Evolutionary conservation across 2,888 invertebrate species (phyloP), one percentile per base, ranked within the genome.

Genomic region (Elaeidobius kamerunicus): DNA sequence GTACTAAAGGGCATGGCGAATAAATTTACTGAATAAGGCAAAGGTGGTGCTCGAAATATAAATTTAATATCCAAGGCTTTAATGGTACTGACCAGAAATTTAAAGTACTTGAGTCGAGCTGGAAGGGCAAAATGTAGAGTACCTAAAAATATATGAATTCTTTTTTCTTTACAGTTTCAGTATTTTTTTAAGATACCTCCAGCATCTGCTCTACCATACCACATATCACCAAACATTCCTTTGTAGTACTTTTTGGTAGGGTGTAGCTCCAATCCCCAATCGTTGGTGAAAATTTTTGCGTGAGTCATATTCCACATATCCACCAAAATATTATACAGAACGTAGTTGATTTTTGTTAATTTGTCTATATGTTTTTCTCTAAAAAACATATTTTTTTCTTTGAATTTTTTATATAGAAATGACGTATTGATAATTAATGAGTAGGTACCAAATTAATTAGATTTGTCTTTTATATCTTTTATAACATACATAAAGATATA

Each of bases 31-130:
- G 84, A 75, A 44, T 78, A 76, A 0, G 85, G 79, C 0, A 84
- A 73, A 0, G 84, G 79, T 0, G 85, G 85, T 57, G 81, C 79
- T 1, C 82, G 75, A 69, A 85, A 84, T 19, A 85, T 73, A 61
- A 85, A 82, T 9, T 75, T 73, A 0, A 79, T 74, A 0, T 70
- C 68, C 0, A 80, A 78, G 4, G 74, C 69, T 0, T 30, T 50
- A 11, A 78, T 76, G 0, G 78, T 77, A 74, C 77, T 75, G 2
- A 78, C 76, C 2, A 80, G 73, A 65, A 78, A 81, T 61, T 81
- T 79, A 0, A 79, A 68, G 0, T 69, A 64, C 14, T 59, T 51
- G 5, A 70, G 47, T 39, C 73, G 62, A 30, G 70, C 69, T 1
- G 56, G 17, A 5, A 66, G 69, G 2, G 71, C 57, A 51, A 71